A percentile compares a stretch with the other conserved stretches of the same genome.
Conservation (phyloP, 2,113 vertebrate genomes). For the Turdus rufiventris region DNA sequence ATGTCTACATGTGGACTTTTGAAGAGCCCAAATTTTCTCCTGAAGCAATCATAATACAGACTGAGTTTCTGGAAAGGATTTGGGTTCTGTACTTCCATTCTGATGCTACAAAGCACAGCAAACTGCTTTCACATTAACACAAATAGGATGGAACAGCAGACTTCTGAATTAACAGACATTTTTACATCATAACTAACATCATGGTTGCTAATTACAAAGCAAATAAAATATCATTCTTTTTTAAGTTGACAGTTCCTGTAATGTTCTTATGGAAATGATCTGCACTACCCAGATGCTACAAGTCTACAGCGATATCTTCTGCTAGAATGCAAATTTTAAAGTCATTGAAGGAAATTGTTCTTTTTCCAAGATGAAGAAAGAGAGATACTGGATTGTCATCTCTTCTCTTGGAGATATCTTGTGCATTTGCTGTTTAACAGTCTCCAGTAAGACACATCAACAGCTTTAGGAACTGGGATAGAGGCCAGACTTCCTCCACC, state of each 20-base stretch:
- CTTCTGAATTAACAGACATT: neutral
- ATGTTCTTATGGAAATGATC: neutral
- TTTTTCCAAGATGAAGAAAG: neutral
- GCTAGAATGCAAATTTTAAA: neutral
- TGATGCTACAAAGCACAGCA: neutral
- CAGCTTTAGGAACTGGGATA: neutral
- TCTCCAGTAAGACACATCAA: neutral
- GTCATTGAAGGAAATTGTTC: neutral
- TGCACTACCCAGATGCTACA: neutral
- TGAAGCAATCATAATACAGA: neutral
- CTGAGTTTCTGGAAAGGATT: neutral
- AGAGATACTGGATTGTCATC: neutral
- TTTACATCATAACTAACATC: neutral
- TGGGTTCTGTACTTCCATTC: neutral
- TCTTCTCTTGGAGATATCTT: neutral
- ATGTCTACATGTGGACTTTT: neutral
- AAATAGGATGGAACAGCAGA: neutral
- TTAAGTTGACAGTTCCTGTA: neutral
- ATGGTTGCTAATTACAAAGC: neutral
- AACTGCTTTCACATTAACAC: neutral
- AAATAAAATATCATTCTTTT: neutral
- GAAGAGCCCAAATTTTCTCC: neutral
- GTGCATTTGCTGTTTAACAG: neutral
- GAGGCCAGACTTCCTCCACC: neutral
- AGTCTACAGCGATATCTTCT: neutral